Base-by-base conservation (phyloP, 2,113 vertebrate genomes). In the Callipepla californica region DNA sequence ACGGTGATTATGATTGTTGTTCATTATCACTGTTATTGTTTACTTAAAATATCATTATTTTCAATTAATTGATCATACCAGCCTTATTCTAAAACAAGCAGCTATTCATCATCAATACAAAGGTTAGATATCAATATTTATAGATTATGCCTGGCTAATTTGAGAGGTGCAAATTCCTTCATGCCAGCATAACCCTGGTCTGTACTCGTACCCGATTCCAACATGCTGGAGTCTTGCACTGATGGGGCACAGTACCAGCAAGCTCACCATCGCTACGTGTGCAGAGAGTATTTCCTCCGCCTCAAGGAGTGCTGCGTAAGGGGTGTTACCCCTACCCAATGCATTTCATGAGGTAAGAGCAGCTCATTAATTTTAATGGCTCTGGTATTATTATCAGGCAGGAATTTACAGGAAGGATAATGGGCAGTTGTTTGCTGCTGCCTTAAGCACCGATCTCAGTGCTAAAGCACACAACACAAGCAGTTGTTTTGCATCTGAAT, bases 41-140 rank as follows among this genome's bases (percentile, higher is more conserved):
- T 28, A 53, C 28, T 28, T 53, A 53, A 28, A 26, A 53, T 53
- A 26, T 51, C 21, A 85, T 82, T 95, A 81, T 80, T 88, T 92
- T 94, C 79, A 95, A 96, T 89, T 87, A 93, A 85, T 38, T 45
- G 23, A 79, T 81, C 66, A 50, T 86, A 38, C 22, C 36, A 66
- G 11, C 50, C 38, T 75, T 11, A 22, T 75, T 86, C 47, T 81
- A 85, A 87, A 93, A 65, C 30, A 66, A 81, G 89, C 13, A 91
- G 79, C 36, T 40, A 28, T 59, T 84, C 55, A 53, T 42, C 19
- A 30, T 45, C 58, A 67, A 47, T 34, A 16, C 32, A 47, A 57
- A 89, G 72, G 66, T 78, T 81, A 74, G 25, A 38, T 79, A 3
- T 51, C 75, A 42, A 50, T 26, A 65, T 67, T 55, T 47, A 38